Evolutionary conservation across 2,888 invertebrate genomes (phyloP), one percentile per base, ranked within the genome.

Genomic region (Tinea trinotella): DNA sequence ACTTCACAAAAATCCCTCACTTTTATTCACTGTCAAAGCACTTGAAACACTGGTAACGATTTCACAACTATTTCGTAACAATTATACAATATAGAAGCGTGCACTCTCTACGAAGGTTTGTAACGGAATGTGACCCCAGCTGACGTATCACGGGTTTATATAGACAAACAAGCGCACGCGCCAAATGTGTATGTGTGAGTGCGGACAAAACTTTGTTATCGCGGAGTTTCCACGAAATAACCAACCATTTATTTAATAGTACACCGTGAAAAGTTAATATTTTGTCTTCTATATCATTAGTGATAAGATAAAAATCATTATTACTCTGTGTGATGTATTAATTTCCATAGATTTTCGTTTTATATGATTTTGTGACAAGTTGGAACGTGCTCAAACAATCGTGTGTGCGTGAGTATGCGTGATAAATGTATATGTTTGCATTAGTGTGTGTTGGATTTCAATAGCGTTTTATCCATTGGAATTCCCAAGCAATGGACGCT

Each of bases 141-240:
- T 65, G 67, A 68, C 65, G 64, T 61, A 54, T 54, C 35, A 35
- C 30, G 15, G 3, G 19, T 13, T 56, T 78, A 62, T 78, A 79
- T 71, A 67, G 56, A 44, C 52, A 55, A 44, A 30, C 59, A 66
- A 18, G 65, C 69, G 67, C 67, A 70, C 68, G 70, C 65, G 62
- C 59, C 18, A 2, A 34, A 53, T 2, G 13, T 63, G 49, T 59
- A 57, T 24, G 57, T 72, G 81, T 83, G 82, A 77, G 80, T 56
- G 74, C 67, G 35, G 44, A 24, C 17, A 19, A 62, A 62, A 66
- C 66, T 63, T 63, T 58, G 66, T 67, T 73, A 62, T 62, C 60
- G 65, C 62, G 60, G 67, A 62, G 66, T 69, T 83, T 84, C 79
- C 70, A 64, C 70, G 81, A 81, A 83, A 70, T 66, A 57, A 65